Conservation (phyloP, 2,797 vertebrate genomes). For the Sciurus carolinensis region DNA sequence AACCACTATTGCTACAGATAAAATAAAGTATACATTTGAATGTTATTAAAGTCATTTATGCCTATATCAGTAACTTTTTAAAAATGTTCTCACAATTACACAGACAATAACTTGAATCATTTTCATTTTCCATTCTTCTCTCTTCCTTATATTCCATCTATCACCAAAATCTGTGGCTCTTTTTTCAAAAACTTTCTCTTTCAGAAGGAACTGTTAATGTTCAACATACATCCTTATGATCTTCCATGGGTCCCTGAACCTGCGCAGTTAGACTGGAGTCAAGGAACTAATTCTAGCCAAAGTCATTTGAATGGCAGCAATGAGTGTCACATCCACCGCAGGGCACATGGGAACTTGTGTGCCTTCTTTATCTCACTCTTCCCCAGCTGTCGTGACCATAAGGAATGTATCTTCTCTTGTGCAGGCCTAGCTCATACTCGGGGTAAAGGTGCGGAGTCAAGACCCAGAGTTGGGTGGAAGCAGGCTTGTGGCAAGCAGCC, state of each 20-base stretch:
- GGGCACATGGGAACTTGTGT: neutral
- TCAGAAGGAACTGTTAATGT: neutral
- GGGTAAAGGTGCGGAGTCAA: too few species aligned
- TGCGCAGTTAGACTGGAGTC: neutral
- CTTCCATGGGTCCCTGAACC: neutral
- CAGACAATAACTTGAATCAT: neutral
- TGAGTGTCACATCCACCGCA: neutral
- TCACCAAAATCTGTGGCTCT: neutral
- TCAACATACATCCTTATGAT: neutral
- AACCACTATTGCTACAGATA: neutral
- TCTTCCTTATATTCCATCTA: neutral
- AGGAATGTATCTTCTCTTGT: too few species aligned
- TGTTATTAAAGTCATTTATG: neutral
- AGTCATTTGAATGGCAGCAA: neutral
- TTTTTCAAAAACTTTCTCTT: neutral
- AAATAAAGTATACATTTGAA: neutral
- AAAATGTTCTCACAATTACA: neutral
- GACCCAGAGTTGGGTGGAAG: too few species aligned
- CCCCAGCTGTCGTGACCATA: neutral
- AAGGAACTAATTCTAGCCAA: neutral
- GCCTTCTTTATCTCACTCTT: neutral
- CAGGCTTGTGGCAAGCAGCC: too few species aligned
- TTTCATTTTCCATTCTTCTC: neutral
- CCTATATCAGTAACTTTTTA: neutral
- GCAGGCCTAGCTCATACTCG: too few species aligned